Percentiles rank a stretch among this genome's conserved stretches.
Conservation (phyloP, 2,888 invertebrate species). For the Pyrrhopygopsis socrates region DNA sequence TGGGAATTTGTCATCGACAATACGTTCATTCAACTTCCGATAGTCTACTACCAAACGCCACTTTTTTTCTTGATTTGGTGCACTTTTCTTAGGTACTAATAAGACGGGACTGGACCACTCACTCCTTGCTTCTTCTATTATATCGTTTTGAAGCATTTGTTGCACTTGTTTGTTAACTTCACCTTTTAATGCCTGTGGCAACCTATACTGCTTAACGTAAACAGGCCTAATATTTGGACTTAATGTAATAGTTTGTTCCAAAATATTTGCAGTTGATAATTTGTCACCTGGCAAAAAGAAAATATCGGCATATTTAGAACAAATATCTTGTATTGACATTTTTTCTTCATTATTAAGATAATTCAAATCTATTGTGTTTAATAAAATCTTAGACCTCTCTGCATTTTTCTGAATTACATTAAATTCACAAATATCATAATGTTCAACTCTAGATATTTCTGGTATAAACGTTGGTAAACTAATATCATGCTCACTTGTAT, state of each 20-base stretch:
- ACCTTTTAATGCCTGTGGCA: no score
- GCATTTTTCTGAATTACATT: no score
- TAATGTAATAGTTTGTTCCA: slow-evolving; percentile 16
- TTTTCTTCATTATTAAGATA: slow-evolving; percentile 39
- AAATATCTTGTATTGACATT: slow-evolving; percentile 28
- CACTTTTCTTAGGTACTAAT: slow-evolving; percentile 7
- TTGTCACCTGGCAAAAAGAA: slow-evolving; percentile 30
- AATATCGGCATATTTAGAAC: slow-evolving; percentile 46
- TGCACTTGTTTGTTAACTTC: neutral
- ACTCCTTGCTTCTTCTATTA: slow-evolving; percentile 16
- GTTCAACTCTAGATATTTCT: no score
- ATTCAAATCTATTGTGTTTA: no score
- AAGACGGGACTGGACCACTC: slow-evolving; percentile 19
- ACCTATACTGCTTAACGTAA: no score
- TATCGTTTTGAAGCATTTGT: slow-evolving; percentile 7
- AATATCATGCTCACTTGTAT: no score
- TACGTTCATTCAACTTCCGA: slow-evolving; percentile 13
- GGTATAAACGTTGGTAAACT: no score
- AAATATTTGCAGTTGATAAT: slow-evolving; percentile 18
- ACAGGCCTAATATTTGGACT: no score
- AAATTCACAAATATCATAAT: no score
- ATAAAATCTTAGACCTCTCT: no score
- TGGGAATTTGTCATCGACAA: slow-evolving; percentile 33
- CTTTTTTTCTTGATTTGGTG: neutral
- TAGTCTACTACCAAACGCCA: slow-evolving; percentile 38